A percentile compares a stretch with the other conserved stretches of the same genome.
These are phyloP conservation scores for Channallabes apus DNA, from an alignment of 2,797 vertebrate genomes.

Conservation along the genomic window DNA sequence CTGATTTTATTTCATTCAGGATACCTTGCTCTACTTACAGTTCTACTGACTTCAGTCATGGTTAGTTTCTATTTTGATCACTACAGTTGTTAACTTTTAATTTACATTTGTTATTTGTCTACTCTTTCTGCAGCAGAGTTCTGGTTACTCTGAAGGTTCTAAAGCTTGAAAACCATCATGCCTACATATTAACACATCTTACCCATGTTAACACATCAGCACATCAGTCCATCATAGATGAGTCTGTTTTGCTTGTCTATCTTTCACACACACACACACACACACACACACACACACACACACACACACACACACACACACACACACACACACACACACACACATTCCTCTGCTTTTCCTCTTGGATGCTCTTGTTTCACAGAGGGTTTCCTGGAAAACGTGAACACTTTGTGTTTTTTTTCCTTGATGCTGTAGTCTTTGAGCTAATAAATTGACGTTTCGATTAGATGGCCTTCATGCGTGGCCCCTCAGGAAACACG, in stretches of 20 bases:
- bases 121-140: not conserved
- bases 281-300: constrained; percentile 23
- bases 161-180: not conserved
- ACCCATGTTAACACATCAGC: not conserved
- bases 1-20: not conserved
- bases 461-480: constrained; percentile 78
- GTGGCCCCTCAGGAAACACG: constrained; percentile 78
- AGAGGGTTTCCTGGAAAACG: constrained; percentile 71
- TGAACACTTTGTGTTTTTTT: not conserved
- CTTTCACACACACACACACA: not conserved
- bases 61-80: not conserved
- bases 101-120: not conserved
- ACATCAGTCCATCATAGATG: not conserved
- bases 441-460: constrained; percentile 78
- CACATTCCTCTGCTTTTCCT: constrained; percentile 32
- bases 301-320: constrained; percentile 13
- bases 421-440: not conserved
- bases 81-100: not conserved
- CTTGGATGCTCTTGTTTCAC: constrained; percentile 62
- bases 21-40: not conserved
- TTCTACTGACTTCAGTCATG: not conserved
- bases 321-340: constrained; percentile 14
- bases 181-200: too few species aligned
- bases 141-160: constrained; percentile 3
- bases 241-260: not conserved